These are phyloP conservation scores for Octodon degus DNA, from an alignment of 2,113 vertebrate species.

Conservation along the genomic window DNA sequence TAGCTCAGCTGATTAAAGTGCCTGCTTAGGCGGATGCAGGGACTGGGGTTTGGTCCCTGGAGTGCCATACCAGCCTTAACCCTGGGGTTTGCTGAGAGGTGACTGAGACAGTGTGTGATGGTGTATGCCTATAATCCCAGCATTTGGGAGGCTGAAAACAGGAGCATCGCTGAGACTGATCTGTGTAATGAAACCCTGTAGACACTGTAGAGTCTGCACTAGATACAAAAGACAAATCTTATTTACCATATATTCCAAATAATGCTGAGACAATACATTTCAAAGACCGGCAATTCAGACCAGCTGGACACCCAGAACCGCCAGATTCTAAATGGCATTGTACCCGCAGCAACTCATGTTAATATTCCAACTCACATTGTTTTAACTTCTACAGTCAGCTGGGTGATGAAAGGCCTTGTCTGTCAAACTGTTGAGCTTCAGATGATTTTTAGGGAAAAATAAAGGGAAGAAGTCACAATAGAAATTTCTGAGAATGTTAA, in stretches of 20 bases:
- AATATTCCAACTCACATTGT: fast-evolving
- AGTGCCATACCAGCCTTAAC: too few relatives aligned
- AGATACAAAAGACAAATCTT: too few relatives aligned
- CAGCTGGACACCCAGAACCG: background rate
- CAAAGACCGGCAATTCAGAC: background rate
- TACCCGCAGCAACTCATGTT: fast-evolving
- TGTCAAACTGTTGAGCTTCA: background rate
- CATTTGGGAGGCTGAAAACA: too few relatives aligned
- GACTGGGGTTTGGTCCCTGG: too few relatives aligned
- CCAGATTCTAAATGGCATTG: background rate
- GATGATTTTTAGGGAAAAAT: fast-evolving
- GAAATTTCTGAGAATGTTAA: background rate
- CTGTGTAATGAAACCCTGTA: too few relatives aligned
- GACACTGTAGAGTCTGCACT: too few relatives aligned
- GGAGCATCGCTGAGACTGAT: too few relatives aligned
- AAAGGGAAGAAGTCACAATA: fast-evolving
- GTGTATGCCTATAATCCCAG: too few relatives aligned
- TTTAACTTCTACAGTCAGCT: fast-evolving
- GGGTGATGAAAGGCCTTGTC: background rate
- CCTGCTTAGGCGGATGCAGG: too few relatives aligned
- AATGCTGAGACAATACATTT: background rate
- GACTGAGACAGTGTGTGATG: too few relatives aligned
- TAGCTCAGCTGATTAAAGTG: too few relatives aligned
- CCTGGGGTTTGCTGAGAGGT: too few relatives aligned
- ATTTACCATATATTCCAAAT: background rate